phyloP scores from a whole-genome alignment of 2,888 invertebrate genomes.

The Pyrrhosoma nymphula region DNA sequence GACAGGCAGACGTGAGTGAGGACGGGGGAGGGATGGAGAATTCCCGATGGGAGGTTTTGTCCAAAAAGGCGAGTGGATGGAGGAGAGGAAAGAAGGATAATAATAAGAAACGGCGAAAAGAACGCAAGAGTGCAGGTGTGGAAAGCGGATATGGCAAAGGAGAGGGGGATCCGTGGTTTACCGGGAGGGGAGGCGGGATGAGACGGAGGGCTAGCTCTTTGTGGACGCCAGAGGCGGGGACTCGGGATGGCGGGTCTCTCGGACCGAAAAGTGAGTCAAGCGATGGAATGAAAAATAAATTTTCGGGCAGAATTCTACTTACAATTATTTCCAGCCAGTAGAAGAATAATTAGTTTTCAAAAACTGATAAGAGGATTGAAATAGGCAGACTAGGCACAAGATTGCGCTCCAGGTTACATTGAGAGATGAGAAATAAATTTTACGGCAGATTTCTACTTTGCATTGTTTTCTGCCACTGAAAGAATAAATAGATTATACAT shows the following conservation, averaged over 20 bases:
- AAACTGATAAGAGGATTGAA: not conserved
- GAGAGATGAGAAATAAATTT: too few species aligned
- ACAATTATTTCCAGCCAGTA: not conserved
- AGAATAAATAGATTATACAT: too few species aligned
- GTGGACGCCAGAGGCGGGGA: not conserved
- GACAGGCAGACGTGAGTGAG: conserved; percentile 15
- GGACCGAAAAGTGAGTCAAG: not conserved
- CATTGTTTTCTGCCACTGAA: too few species aligned
- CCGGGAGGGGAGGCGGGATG: not conserved
- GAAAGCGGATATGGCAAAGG: not conserved
- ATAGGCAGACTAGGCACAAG: not conserved
- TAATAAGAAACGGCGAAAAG: not conserved
- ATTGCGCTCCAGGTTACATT: not conserved
- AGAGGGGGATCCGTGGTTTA: not conserved
- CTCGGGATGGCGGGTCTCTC: not conserved
- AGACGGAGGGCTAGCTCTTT: not conserved
- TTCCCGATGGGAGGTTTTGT: conserved; percentile 38
- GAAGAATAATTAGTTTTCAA: conserved; percentile 54
- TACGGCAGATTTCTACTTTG: too few species aligned
- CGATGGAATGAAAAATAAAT: not conserved
- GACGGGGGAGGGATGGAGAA: not conserved
- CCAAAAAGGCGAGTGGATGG: not conserved
- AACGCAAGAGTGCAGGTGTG: conserved; percentile 24
- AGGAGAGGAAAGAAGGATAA: not conserved
- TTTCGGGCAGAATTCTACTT: conserved; percentile 6